Base-by-base conservation (phyloP, 2,888 invertebrate species). In the Gisinianus flammeolus region DNA sequence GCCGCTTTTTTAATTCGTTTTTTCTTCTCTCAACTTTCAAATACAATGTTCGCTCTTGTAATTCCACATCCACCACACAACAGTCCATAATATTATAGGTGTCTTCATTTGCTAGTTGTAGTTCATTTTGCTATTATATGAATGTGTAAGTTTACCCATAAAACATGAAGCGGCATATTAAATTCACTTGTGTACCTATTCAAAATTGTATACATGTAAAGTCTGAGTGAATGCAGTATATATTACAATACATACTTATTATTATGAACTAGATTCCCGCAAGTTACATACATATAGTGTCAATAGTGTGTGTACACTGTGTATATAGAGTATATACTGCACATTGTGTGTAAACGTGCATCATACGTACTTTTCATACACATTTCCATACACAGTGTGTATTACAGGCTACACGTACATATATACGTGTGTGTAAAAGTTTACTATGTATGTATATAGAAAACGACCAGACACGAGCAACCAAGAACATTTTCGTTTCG, bases 1-100 rank as follows among this genome's bases (percentile, higher is more conserved):
- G 79, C 81, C 73, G 74, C 81, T 81, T 81, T 81, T 76, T 58
- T 76, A 24, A 68, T n/a, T n/a, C n/a, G n/a, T n/a, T n/a, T n/a
- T n/a, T n/a, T n/a, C n/a, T n/a, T n/a, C n/a, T n/a, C n/a, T n/a
- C n/a, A n/a, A n/a, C n/a, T n/a, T n/a, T n/a, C n/a, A n/a, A n/a
- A n/a, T n/a, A n/a, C n/a, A n/a, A n/a, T n/a, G n/a, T n/a, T n/a
- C n/a, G 28, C 19, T 26, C 66, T 30, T 35, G 12, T 35, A 35
- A 35, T 35, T 35, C 35, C 5, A 35, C 35, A 35, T 35, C 35
- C 35, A 35, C 35, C 35, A 8, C 12, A 35, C 35, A 5, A 35
- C 12, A 35, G 5, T 8, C 35, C 35, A 35, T 35, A 35, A 12
- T 35, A 35, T 5, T 8, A 44, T 44, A 44, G 44, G 12, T 6